Evolutionary conservation across 1,140 invertebrate genomes (phyloP), one percentile per base, ranked within the genome.

Genomic region (Drosophila ananassae): DNA sequence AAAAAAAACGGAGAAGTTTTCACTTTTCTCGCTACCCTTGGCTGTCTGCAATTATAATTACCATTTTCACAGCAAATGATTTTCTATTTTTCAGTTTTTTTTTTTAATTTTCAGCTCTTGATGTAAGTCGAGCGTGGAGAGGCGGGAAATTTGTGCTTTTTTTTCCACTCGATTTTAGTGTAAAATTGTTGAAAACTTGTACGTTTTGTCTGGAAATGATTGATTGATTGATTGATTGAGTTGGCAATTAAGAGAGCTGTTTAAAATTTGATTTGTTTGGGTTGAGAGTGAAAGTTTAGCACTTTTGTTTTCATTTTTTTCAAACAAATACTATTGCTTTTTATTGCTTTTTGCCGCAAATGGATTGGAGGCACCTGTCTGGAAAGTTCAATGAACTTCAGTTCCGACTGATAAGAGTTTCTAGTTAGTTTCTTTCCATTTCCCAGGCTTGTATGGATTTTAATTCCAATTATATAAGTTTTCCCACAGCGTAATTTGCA

Each of bases 51-150:
- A 52, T 58, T 58, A 64, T 66, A 74, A 74, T 74, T 74, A 74
- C 61, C 60, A 74, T 74, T 74, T 74, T 74, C 72, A 74, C 48
- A 74, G 72, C 58, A 48, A 74, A 53, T 74, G 72, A 74, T 74
- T 74, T 74, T 74, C 71, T 74, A 74, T 74, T 74, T 63, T 63
- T 12, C 12, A 12, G 17, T 60, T 41, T 51, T 13, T 73, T 41
- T 48, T 73, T 60, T 50, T n/a, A 37, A 61, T 50, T 72, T 62
- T 73, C 34, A 44, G 52, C 54, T 24, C 58, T 71, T 47, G 47
- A 30, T 8, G 53, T 47, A 66, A 74, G 59, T 74, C 52, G 72
- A 74, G 72, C 72, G 72, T 74, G 34, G 24, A 74, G 52, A 52
- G 48, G 39, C 22, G 71, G 54, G 25, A 47, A 60, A 61, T 44